Conservation (phyloP, 2,888 invertebrate genomes). For the Eupsilia transversa region DNA sequence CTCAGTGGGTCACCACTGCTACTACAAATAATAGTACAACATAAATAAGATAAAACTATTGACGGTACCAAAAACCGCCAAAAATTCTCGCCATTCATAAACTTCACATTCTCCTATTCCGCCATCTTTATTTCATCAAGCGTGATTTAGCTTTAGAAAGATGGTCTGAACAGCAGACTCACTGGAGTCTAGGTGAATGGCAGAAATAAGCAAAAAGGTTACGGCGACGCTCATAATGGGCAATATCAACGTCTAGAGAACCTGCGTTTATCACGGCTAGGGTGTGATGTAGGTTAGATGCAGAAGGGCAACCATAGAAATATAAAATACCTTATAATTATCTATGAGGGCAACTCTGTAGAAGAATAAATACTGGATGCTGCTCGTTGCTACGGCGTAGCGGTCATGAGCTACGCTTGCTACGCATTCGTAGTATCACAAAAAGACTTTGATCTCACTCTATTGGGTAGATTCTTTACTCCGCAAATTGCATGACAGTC, state of each 20-base stretch:
- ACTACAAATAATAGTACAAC: background rate
- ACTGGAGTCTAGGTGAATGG: conserved; percentile 54
- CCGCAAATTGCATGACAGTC: background rate
- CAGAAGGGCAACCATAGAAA: conserved; percentile 47
- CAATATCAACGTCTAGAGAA: conserved; percentile 65
- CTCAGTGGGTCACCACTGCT: too few relatives aligned
- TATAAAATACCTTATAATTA: too few relatives aligned
- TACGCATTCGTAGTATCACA: background rate
- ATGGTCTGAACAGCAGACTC: conserved; percentile 39
- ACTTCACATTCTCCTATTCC: background rate
- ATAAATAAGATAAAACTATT: too few relatives aligned
- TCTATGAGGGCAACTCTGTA: conserved; percentile 23
- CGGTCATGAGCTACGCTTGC: conserved; percentile 1
- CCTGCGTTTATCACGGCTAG: conserved; percentile 61
- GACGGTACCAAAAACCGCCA: background rate
- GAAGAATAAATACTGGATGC: background rate
- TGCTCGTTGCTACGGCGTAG: conserved; percentile 16
- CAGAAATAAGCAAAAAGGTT: conserved; percentile 62
- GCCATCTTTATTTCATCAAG: conserved; percentile 22
- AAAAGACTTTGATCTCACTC: too few relatives aligned
- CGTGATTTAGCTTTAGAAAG: conserved; percentile 52
- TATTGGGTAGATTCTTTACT: background rate
- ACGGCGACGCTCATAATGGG: conserved; percentile 54
- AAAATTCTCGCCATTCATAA: background rate
- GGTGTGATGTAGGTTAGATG: background rate